Conservation (phyloP, 1,140 invertebrate genomes). For the Hyles vespertilio region DNA sequence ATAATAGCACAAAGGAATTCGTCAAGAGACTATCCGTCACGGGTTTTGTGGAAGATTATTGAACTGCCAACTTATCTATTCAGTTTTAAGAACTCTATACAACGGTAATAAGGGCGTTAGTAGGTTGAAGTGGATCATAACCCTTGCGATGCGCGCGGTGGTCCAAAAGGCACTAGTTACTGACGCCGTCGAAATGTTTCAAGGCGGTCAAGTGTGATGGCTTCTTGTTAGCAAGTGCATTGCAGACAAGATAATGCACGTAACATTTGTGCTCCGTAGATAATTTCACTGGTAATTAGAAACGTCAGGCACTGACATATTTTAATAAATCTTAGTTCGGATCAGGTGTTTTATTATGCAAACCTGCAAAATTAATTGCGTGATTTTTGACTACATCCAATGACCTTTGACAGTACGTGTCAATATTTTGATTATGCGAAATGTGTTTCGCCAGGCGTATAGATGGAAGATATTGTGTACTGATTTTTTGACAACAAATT, state of each 20-base stretch:
- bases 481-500: too few relatives aligned
- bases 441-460: too few relatives aligned
- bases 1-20: constrained; percentile 56
- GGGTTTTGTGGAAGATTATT: constrained; percentile 43
- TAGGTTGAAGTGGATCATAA: constrained; percentile 20
- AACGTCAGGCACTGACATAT: too few relatives aligned
- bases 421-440: too few relatives aligned
- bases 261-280: too few relatives aligned
- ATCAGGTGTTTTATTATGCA: too few relatives aligned
- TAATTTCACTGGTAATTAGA: too few relatives aligned
- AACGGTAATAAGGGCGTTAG: constrained; percentile 16
- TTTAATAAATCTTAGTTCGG: too few relatives aligned
- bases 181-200: constrained; percentile 60
- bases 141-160: constrained; percentile 38
- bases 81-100: constrained; percentile 20
- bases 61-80: constrained; percentile 23
- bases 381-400: too few relatives aligned
- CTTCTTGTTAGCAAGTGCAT: constrained; percentile 61
- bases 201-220: constrained; percentile 61
- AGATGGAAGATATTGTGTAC: too few relatives aligned
- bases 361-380: too few relatives aligned
- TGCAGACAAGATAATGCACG: constrained; percentile 59
- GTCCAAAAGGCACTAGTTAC: constrained; percentile 42
- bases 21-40: constrained; percentile 62
- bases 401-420: too few relatives aligned